phyloP scores from a whole-genome alignment of 2,113 vertebrate genomes.

The Oxyura jamaicensis region DNA sequence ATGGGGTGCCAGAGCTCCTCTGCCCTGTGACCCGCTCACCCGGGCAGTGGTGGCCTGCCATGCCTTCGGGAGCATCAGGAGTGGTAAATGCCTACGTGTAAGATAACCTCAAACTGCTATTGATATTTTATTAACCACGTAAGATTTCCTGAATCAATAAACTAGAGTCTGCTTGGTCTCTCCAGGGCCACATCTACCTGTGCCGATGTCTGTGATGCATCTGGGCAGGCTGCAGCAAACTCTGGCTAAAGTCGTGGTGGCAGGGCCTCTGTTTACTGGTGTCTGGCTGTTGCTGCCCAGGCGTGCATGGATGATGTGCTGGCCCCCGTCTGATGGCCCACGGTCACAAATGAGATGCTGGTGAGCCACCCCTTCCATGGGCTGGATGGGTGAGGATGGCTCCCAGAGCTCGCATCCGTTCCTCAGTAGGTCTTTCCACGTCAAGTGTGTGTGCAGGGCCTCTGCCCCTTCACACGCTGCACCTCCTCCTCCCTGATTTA shows the following conservation, averaged over 20 bases:
- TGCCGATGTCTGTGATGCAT: background rate
- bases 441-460: background rate
- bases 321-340: background rate
- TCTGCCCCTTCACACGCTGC: background rate
- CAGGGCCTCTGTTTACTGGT: fast-evolving
- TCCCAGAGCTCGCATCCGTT: background rate
- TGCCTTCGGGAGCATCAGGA: too few species aligned
- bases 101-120: too few species aligned
- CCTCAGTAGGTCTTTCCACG: conserved; percentile 28
- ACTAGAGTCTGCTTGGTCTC: background rate
- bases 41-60: too few species aligned
- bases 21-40: too few species aligned
- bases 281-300: background rate
- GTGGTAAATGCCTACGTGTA: too few species aligned
- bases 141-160: background rate
- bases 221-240: background rate
- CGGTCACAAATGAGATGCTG: fast-evolving
- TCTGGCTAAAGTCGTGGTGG: fast-evolving
- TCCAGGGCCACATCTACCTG: fast-evolving
- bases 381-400: background rate
- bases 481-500: conserved; percentile 18
- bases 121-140: background rate
- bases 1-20: too few species aligned
- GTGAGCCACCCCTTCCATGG: fast-evolving
- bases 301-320: fast-evolving